Evolutionary conservation across 2,797 vertebrate genomes (phyloP).

Genomic region (Ctenopoma kingsleyae): DNA sequence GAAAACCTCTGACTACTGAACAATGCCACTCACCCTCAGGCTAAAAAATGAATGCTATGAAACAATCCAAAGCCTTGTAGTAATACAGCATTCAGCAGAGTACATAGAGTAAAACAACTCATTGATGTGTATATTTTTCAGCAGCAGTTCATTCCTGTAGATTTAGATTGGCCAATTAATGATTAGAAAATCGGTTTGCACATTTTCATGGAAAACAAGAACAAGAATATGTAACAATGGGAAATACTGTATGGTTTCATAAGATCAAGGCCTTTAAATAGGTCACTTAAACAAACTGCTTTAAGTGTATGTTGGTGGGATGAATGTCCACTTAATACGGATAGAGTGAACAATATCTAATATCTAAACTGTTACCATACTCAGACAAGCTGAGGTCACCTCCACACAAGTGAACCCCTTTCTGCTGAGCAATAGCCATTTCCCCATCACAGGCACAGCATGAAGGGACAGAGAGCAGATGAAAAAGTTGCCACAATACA

Average conservation of each 20-base stretch:
- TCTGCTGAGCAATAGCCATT: constrained; percentile 48
- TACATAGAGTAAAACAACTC: constrained; percentile 2
- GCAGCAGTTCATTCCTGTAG: neutral
- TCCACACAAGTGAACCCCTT: constrained; percentile 27
- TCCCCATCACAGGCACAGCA: constrained; percentile 33
- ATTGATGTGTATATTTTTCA: constrained; percentile 28
- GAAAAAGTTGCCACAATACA: constrained; percentile 19
- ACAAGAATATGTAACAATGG: no score
- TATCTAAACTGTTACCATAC: constrained; percentile 35
- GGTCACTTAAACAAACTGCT: constrained; percentile 7
- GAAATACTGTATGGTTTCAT: neutral
- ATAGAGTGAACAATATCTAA: constrained; percentile 19
- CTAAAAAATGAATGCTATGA: constrained; percentile 19
- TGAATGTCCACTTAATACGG: constrained; percentile 25
- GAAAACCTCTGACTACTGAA: constrained; percentile 2
- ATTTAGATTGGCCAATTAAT: neutral
- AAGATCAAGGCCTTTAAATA: constrained; percentile 2
- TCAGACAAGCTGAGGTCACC: constrained; percentile 62
- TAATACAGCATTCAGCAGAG: constrained; percentile 3
- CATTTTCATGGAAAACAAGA: no score
- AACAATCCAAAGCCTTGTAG: neutral
- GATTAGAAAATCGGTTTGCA: no score
- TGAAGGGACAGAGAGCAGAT: constrained; percentile 40
- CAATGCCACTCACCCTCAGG: neutral
- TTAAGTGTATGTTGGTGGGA: constrained; percentile 13